Evolutionary conservation across 2,113 vertebrate genomes (phyloP), one percentile per base, ranked within the genome.

Genomic region (Camelus dromedarius): DNA sequence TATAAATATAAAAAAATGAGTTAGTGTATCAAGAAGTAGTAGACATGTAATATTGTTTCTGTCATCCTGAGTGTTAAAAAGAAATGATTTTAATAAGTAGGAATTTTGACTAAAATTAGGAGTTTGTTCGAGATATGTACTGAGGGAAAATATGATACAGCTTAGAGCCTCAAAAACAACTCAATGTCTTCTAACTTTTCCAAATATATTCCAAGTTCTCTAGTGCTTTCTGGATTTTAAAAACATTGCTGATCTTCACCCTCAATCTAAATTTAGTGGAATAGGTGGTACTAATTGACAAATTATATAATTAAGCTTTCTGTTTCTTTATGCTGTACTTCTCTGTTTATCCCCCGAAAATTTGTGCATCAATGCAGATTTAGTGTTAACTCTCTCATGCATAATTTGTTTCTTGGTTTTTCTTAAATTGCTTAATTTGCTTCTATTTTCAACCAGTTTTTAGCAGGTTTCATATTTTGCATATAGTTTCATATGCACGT

Each of bases 31-130:
- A 75, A 46, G 38, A 97, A 92, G 38, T 77, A 76, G 88, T 88
- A 89, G 87, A 84, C 11, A 54, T 70, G 80, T 2, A 52, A 58
- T n/a, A 90, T 82, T 93, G 12, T 87, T 97, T 86, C 70, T 69
- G 50, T 72, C 22, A 35, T 91, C 26, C 90, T 32, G 50, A 16
- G 6, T 2, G 4, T 89, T 89, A 95, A 32, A 50, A 28, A 94
- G 56, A 86, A 97, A 75, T 81, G 0, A 5, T 82, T 89, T 79
- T 56, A 70, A 35, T 14, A 70, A 70, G 69, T 69, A 67, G 60
- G 7, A 91, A 75, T 6, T 95, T 92, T 8, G 0, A n/a, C 76
- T 93, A 72, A 85, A 91, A 67, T 82, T 26, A 76, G 26, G 5
- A 72, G 13, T 94, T 76, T 76, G 4, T 72, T 13, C 58, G 93